A percentile compares a stretch with the other conserved stretches of the same genome.
Conservation (phyloP, 2,797 vertebrate genomes). For the Ficedula albicollis region DNA sequence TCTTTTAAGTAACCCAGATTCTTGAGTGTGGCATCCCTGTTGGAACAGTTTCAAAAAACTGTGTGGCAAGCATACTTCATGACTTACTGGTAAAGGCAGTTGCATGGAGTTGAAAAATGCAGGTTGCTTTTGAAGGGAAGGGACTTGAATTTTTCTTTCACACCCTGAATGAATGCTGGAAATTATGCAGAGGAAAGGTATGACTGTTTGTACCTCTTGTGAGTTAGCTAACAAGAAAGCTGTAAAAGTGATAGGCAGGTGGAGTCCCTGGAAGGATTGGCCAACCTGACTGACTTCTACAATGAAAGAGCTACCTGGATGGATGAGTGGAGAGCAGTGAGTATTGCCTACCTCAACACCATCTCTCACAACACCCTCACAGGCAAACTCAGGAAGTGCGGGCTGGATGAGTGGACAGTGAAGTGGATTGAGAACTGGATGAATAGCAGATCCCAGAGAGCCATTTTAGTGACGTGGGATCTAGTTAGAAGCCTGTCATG, state of each 20-base stretch:
- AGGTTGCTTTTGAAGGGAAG: neutral
- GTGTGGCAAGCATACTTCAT: neutral
- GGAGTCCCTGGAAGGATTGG: neutral
- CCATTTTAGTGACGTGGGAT: neutral
- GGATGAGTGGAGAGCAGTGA: neutral
- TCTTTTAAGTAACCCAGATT: neutral
- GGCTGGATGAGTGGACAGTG: neutral
- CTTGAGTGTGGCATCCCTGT: neutral
- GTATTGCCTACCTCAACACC: accelerated
- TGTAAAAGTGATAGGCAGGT: neutral
- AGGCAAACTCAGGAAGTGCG: neutral
- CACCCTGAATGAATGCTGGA: neutral
- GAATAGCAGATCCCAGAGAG: neutral
- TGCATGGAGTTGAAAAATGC: neutral
- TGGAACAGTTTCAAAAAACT: neutral
- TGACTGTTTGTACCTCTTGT: neutral
- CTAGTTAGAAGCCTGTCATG: neutral
- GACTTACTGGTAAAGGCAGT: neutral
- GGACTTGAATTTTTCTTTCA: neutral
- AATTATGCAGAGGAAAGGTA: neutral
- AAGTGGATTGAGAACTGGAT: neutral
- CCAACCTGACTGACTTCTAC: neutral
- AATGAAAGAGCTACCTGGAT: neutral
- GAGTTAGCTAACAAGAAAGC: neutral
- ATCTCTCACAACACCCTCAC: neutral